These are phyloP conservation scores for Pandemis cinnamomeana DNA, from an alignment of 2,888 invertebrate genomes.

Conservation along the genomic window DNA sequence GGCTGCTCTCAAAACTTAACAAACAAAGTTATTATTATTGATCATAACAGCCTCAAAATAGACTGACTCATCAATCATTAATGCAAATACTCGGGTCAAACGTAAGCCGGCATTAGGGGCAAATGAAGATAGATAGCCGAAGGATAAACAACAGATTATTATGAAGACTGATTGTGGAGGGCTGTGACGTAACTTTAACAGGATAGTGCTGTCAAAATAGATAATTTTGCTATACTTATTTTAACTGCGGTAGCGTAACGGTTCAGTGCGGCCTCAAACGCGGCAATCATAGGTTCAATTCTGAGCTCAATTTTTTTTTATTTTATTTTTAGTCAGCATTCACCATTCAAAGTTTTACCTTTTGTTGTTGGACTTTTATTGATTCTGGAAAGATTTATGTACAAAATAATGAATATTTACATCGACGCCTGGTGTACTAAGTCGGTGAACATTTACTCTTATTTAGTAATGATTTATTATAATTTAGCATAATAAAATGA, in stretches of 20 bases:
- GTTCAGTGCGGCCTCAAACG: not conserved
- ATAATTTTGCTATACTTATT: not conserved
- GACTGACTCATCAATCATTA: slow-evolving; percentile 38
- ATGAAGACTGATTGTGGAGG: slow-evolving; percentile 3
- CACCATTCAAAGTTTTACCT: too few species aligned
- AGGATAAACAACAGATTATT: slow-evolving; percentile 25
- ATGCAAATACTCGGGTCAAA: slow-evolving; percentile 39
- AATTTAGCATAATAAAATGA: too few species aligned
- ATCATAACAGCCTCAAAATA: slow-evolving; percentile 16
- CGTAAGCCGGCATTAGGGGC: slow-evolving; percentile 30
- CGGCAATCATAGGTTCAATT: not conserved
- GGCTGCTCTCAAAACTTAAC: not conserved
- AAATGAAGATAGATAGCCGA: slow-evolving; percentile 41
- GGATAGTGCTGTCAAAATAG: not conserved
- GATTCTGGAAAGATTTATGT: too few species aligned
- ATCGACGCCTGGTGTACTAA: too few species aligned
- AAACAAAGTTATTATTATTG: slow-evolving; percentile 17
- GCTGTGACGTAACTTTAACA: slow-evolving; percentile 12
- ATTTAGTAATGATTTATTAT: too few species aligned
- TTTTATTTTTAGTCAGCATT: too few species aligned
- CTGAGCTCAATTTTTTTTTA: too few species aligned
- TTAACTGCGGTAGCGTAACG: not conserved
- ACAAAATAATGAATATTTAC: too few species aligned
- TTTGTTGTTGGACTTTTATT: too few species aligned
- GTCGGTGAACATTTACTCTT: too few species aligned